A percentile compares a stretch with the other conserved stretches of the same genome.
These are phyloP conservation scores for Lophotis ruficrista DNA, from an alignment of 2,113 vertebrate genomes.

Conservation along the genomic window DNA sequence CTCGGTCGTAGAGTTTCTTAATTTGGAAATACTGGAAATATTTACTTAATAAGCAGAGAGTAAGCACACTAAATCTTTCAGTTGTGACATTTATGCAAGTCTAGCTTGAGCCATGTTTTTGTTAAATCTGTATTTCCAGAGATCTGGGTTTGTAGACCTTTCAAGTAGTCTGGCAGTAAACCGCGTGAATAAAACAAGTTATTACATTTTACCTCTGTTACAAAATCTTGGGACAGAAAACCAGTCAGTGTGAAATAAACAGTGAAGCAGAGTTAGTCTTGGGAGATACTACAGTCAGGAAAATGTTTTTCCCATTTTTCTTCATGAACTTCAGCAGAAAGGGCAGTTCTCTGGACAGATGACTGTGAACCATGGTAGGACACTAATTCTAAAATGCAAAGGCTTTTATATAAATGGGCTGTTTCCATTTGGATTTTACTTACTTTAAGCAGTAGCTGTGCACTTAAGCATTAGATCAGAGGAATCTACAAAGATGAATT, in stretches of 20 bases:
- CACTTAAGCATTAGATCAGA: background rate
- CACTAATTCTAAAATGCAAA: background rate
- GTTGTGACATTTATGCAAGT: background rate
- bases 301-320: background rate
- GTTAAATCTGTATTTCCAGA: slow-evolving; percentile 11
- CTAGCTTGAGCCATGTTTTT: background rate
- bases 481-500: background rate
- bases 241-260: background rate
- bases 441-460: background rate
- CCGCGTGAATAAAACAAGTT: background rate
- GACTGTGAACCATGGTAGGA: background rate
- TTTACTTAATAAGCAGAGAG: slow-evolving; percentile 8
- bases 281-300: background rate
- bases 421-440: background rate
- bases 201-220: background rate
- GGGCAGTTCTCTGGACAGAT: background rate
- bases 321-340: background rate
- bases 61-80: background rate
- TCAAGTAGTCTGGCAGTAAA: background rate
- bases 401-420: background rate
- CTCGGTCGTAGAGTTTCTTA: background rate
- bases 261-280: background rate
- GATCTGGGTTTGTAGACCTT: background rate
- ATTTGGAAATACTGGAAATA: slow-evolving; percentile 16
- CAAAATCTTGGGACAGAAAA: background rate